Evolutionary conservation across 2,888 invertebrate species (phyloP).

Genomic region (Kuschelorhynchus macadamiae): DNA sequence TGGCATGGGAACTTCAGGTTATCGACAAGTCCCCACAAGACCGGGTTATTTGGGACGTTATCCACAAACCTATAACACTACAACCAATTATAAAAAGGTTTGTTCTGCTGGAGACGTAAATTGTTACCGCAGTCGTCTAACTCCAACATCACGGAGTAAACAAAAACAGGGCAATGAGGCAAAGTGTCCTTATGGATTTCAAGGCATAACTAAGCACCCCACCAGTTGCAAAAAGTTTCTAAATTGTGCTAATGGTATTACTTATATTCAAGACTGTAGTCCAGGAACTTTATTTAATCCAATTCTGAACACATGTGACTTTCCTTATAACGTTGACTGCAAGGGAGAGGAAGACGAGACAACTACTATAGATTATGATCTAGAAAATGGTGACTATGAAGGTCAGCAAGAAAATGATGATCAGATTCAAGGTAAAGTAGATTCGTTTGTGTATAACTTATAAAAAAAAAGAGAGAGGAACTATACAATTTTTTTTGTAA

Average conservation of each 20-base stretch:
- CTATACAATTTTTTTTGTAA: too few relatives aligned
- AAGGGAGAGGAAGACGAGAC: constrained; percentile 34
- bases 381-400: not conserved
- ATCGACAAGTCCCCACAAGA: not conserved
- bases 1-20: not conserved
- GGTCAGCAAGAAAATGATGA: constrained; percentile 3
- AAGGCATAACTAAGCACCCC: constrained; percentile 74
- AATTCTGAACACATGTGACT: constrained; percentile 72
- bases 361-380: constrained; percentile 17
- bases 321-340: constrained; percentile 73
- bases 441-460: too few relatives aligned
- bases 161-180: constrained; percentile 23
- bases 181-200: constrained; percentile 69
- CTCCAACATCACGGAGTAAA: not conserved
- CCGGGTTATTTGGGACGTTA: not conserved
- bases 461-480: too few relatives aligned
- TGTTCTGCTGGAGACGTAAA: constrained; percentile 54
- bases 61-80: not conserved
- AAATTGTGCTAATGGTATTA: constrained; percentile 74
- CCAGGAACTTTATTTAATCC: constrained; percentile 77
- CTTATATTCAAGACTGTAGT: constrained; percentile 74
- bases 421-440: constrained; percentile 4
- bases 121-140: constrained; percentile 33
- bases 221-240: constrained; percentile 75
- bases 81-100: constrained; percentile 51